phyloP scores from a whole-genome alignment of 2,797 vertebrate genomes.

The Poecilia gillii region DNA sequence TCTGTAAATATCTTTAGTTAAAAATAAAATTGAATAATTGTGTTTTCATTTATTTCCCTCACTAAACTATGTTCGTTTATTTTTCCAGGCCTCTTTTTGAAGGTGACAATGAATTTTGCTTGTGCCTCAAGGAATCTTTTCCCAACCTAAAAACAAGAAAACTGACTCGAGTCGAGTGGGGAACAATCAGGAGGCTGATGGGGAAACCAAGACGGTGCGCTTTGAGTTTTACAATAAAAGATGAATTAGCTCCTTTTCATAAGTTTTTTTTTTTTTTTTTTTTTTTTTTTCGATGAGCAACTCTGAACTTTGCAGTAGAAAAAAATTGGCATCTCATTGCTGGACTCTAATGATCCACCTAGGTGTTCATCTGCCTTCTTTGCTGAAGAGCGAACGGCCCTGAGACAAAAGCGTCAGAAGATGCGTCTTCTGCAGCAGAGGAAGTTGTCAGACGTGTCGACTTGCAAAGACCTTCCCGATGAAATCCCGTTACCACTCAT shows the following conservation, averaged over 20 bases:
- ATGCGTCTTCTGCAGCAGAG: slow-evolving; percentile 95
- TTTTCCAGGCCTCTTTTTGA: slow-evolving; percentile 94
- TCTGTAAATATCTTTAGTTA: not conserved
- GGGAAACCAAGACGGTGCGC: slow-evolving; percentile 95
- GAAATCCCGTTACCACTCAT: slow-evolving; percentile 96
- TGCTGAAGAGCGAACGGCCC: slow-evolving; percentile 92
- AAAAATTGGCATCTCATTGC: not conserved
- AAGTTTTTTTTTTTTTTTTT: not conserved
- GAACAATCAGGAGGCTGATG: slow-evolving; percentile 96
- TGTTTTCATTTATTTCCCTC: not conserved
- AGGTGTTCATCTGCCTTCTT: slow-evolving; percentile 99
- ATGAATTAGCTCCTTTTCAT: not conserved
- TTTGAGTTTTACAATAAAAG: not conserved
- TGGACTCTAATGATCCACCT: slow-evolving; percentile 12
- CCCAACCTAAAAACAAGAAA: slow-evolving; percentile 97
- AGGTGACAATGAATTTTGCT: slow-evolving; percentile 99
- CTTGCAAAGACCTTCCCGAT: slow-evolving; percentile 98
- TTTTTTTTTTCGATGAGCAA: not conserved
- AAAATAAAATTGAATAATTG: not conserved
- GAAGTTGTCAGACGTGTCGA: slow-evolving; percentile 93
- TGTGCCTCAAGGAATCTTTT: slow-evolving; percentile 98
- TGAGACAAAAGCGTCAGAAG: slow-evolving; percentile 96
- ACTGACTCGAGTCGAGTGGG: slow-evolving; percentile 96
- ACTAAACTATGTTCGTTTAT: not conserved
- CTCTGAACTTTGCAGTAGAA: not conserved